Evolutionary conservation across 2,888 invertebrate genomes (phyloP), one percentile per base, ranked within the genome.

Genomic region (Eupithecia vulgata): DNA sequence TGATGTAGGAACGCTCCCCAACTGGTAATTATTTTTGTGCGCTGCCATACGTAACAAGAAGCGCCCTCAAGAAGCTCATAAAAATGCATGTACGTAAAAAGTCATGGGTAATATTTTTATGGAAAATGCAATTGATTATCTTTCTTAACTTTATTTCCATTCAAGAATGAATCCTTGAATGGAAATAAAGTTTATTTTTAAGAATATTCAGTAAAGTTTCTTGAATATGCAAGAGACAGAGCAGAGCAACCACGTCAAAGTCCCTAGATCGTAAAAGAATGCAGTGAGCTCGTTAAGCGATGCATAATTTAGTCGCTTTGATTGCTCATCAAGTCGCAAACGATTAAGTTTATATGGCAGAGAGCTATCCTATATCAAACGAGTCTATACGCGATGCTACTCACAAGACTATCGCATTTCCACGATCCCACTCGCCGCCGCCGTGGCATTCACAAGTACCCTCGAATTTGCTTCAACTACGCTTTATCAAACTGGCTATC

Each of bases 11-110:
- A 90, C 87, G 91, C 89, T 90, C 89, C 84, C 82, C 84, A 82
- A 87, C 87, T 90, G 93, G 92, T 93, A 94, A 94, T 94, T 92
- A 93, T 93, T 93, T 92, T 91, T 91, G 89, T 91, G 91, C 92
- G 89, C 81, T 88, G 84, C 85, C 88, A 91, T 91, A 91, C 91
- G 88, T 87, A 88, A 84, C 83, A 82, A 82, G 80, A 81, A 82
- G 84, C 88, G 81, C 89, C 89, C 89, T 91, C 85, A 90, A 91
- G 90, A 91, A 87, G 86, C 89, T 90, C 88, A 91, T 92, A 90
- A 91, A 92, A 92, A 93, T 92, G 90, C 92, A 92, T 91, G 87
- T 87, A 84, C 82, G 83, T 81, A 72, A 87, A 90, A 87, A 86
- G 85, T 86, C 85, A 89, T 88, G 88, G 86, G 81, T 83, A 85